A percentile compares a stretch with the other conserved stretches of the same genome.
Evolutionary conservation across 2,888 invertebrate genomes (phyloP).

Genomic region (Plebejus anna): DNA sequence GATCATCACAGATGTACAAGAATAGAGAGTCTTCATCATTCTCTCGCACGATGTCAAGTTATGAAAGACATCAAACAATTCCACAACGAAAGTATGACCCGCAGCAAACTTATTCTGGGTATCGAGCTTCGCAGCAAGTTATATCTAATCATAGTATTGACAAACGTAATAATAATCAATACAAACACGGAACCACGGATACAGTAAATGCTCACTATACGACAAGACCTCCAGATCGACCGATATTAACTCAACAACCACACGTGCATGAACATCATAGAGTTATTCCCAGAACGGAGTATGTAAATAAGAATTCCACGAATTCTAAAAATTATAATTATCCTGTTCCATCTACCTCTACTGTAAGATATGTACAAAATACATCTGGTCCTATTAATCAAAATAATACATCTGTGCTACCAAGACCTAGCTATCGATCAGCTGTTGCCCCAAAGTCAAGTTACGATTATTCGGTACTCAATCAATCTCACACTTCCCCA

Average conservation of each 20-base stretch:
- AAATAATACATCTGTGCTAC: slow-evolving; percentile 51
- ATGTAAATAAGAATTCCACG: slow-evolving; percentile 52
- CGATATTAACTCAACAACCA: slow-evolving; percentile 53
- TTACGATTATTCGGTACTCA: slow-evolving; percentile 57
- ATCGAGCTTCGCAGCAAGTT: slow-evolving; percentile 59
- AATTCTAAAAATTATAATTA: slow-evolving; percentile 62
- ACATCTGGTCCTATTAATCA: slow-evolving; percentile 54
- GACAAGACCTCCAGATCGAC: slow-evolving; percentile 57
- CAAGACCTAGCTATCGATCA: slow-evolving; percentile 55
- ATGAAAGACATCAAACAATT: slow-evolving; percentile 59
- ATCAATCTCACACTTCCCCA: slow-evolving; percentile 61
- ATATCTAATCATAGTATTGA: slow-evolving; percentile 61
- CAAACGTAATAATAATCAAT: slow-evolving; percentile 57
- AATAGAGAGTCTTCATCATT: slow-evolving; percentile 64
- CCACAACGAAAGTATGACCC: slow-evolving; percentile 68
- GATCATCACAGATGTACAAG: slow-evolving; percentile 57
- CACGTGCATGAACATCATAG: slow-evolving; percentile 56
- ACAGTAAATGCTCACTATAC: slow-evolving; percentile 56
- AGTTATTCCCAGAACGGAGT: slow-evolving; percentile 56
- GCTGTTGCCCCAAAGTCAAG: slow-evolving; percentile 57
- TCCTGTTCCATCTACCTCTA: slow-evolving; percentile 61
- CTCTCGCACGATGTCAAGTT: slow-evolving; percentile 54
- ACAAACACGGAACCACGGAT: slow-evolving; percentile 59
- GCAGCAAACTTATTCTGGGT: slow-evolving; percentile 70
- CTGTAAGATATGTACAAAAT: slow-evolving; percentile 55